Percentiles rank a stretch among this genome's conserved stretches.
Conservation (phyloP, 2,888 invertebrate genomes). For the Beris morrisii region DNA sequence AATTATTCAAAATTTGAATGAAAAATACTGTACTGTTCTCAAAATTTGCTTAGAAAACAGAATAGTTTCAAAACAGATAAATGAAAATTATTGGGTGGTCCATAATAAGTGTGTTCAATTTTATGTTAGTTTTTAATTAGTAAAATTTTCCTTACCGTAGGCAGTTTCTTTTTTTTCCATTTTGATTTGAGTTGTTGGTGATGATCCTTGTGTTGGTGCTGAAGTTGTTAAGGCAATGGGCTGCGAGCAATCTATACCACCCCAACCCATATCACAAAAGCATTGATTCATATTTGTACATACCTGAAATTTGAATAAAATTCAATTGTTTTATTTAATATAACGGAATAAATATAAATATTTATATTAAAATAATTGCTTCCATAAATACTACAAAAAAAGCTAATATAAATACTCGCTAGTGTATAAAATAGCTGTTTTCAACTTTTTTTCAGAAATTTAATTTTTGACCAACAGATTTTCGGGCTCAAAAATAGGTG, state of each 20-base stretch:
- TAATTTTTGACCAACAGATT: no score
- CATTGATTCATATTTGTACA: conserved; percentile 94
- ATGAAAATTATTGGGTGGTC: conserved; percentile 18
- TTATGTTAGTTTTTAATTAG: conserved; percentile 14
- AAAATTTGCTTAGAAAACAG: no score
- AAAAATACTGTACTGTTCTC: no score
- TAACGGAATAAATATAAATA: no score
- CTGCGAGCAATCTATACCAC: conserved; percentile 83
- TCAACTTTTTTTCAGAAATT: no score
- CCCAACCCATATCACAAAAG: conserved; percentile 87
- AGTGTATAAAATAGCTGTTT: no score
- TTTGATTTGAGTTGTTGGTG: conserved; percentile 55
- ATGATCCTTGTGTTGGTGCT: conserved; percentile 61
- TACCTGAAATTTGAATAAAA: conserved; percentile 59
- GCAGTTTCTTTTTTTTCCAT: conserved; percentile 90
- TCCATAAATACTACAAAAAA: no score
- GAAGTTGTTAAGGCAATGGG: conserved; percentile 69
- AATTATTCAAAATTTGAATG: no score
- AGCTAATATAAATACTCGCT: no score
- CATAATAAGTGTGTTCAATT: background rate
- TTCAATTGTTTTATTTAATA: background rate
- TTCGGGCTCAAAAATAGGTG: no score
- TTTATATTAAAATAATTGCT: no score
- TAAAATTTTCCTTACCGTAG: conserved; percentile 72
- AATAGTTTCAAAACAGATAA: no score